Evolutionary conservation across 2,888 invertebrate species (phyloP), one percentile per base, ranked within the genome.

Genomic region (Tinea trinotella): DNA sequence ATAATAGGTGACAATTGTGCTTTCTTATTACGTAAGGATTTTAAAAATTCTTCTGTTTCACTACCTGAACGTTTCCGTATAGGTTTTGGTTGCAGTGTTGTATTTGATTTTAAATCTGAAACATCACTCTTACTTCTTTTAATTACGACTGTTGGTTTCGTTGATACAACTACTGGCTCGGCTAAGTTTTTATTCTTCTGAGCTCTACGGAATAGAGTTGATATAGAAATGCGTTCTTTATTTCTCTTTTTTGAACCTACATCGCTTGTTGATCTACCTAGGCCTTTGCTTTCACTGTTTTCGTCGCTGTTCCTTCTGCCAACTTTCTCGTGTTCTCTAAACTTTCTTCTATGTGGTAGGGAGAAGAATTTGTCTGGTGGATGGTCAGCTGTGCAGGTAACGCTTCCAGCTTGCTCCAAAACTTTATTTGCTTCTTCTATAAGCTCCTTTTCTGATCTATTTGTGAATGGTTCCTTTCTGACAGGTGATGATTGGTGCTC

Each of bases 1-100:
- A 93, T 93, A 53, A 94, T 94, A 0, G 94, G 94, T 6, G 93
- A 93, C 15, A 94, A 69, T 65, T 92, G 93, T 56, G 90, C 85
- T 65, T 92, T 91, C 59, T 88, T 89, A 55, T 88, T 88, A 59
- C 80, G 75, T 17, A 80, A 72, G 1, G 86, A 86, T 59, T 87
- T 87, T 7, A 86, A 68, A 58, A 88, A 88, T 60, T 89, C 88
- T 62, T 90, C 90, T 60, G 88, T 88, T 68, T 90, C 89, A 67
- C 88, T 89, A 49, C 89, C 89, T 55, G 88, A 82, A 63, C 89
- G 78, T 70, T 90, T 90, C 13, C 89, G 79, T 48, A 87, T 76
- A 3, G 85, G 79, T 67, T 85, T 82, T 2, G 74, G 69, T 64
- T 83, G 76, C 15, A 81, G 70, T 40, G 73, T 82, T 44, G 80